These are phyloP conservation scores for Sus scrofa DNA, from an alignment of 2,113 vertebrate species.

Conservation along the genomic window T2T-Sscrofa CM000826.6:143145001-143145500, in stretches of 20 bases:
- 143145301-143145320: background rate
- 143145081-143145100: background rate
- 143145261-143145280: background rate
- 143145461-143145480: background rate
- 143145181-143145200: background rate
- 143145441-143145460: background rate
- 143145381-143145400: no score
- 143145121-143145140: background rate
- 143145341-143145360: background rate
- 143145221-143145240: background rate
- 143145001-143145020: accelerated
- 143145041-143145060: background rate
- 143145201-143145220: background rate
- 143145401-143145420: background rate
- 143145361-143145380: accelerated
- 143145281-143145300: background rate
- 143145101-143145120: background rate
- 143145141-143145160: background rate
- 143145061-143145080: background rate
- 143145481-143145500: background rate
- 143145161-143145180: background rate
- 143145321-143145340: background rate
- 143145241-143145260: accelerated
- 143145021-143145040: background rate
- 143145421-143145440: background rate